phyloP scores from a whole-genome alignment of 2,888 invertebrate species.

The Prostheceraeus crozeri region DNA sequence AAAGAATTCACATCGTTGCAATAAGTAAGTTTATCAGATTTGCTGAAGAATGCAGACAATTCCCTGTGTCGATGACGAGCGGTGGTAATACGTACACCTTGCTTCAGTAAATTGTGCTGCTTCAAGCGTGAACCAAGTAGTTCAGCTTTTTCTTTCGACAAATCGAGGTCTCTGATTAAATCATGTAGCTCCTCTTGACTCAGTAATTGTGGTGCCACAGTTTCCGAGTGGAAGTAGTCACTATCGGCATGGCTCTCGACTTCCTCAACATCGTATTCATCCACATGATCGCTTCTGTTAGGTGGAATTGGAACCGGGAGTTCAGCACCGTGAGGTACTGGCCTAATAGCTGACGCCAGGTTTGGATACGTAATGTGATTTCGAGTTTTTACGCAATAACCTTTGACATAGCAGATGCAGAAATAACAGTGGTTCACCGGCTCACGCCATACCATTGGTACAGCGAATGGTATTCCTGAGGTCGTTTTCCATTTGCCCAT shows the following conservation, averaged over 20 bases:
- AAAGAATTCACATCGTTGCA: no score
- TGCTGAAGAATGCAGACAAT: no score
- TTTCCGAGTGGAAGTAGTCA: no score
- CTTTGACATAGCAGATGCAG: conserved; percentile 7
- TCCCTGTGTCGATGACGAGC: no score
- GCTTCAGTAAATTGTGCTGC: conserved; percentile 21
- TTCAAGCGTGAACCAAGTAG: conserved; percentile 21
- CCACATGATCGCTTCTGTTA: no score
- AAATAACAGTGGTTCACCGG: conserved; percentile 22
- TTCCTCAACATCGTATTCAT: no score
- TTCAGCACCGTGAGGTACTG: conserved; percentile 15
- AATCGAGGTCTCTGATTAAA: conserved; percentile 17
- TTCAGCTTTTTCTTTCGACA: conserved; percentile 20
- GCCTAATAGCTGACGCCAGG: conserved; percentile 14
- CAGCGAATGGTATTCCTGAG: conserved; percentile 24
- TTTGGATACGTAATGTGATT: conserved; percentile 14
- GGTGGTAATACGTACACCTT: no score
- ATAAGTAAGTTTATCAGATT: no score
- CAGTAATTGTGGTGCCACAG: no score
- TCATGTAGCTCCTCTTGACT: conserved; percentile 25
- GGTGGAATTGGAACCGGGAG: conserved; percentile 9
- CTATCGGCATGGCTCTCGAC: no score
- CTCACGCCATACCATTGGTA: conserved; percentile 22
- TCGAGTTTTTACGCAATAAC: no score
- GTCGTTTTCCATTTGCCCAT: no score